Evolutionary conservation across 2,113 vertebrate genomes (phyloP).

Genomic region (Corythornis vintsioides): DNA sequence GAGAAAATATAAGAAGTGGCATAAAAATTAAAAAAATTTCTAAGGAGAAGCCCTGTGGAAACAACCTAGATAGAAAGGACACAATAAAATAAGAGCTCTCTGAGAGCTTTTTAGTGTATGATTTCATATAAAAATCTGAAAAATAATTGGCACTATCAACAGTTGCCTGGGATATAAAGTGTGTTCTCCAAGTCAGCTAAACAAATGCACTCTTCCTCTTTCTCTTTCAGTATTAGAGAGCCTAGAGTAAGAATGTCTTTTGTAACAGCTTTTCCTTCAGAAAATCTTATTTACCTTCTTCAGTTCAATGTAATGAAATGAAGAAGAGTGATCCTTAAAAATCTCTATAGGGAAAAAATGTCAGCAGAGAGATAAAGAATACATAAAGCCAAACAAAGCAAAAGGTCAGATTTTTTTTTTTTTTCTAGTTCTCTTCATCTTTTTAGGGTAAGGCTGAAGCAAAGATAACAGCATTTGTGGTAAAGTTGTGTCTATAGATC

Average conservation of each 20-base stretch:
- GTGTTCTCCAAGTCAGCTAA: neutral
- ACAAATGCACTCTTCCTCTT: neutral
- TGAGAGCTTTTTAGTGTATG: neutral
- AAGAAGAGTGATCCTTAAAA: neutral
- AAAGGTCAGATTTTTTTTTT: neutral
- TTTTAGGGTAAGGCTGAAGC: neutral
- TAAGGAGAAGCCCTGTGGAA: neutral
- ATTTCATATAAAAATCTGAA: neutral
- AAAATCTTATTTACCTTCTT: neutral
- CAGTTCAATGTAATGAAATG: neutral
- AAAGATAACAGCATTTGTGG: neutral
- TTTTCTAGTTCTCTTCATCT: neutral
- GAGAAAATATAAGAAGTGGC: neutral
- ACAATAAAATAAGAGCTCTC: neutral
- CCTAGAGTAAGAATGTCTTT: neutral
- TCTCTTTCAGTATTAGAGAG: neutral
- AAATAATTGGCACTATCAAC: neutral
- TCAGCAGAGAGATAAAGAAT: neutral
- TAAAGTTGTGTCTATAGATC: neutral
- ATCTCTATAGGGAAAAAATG: neutral
- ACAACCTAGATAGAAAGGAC: neutral
- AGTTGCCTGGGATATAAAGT: neutral
- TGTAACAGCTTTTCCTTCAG: neutral
- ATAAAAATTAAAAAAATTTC: conserved; percentile 18
- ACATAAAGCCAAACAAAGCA: neutral